Percentiles rank a stretch among this genome's conserved stretches.
Conservation (phyloP, 1,140 invertebrate genomes). For the Aporrectodea caliginosa region DNA sequence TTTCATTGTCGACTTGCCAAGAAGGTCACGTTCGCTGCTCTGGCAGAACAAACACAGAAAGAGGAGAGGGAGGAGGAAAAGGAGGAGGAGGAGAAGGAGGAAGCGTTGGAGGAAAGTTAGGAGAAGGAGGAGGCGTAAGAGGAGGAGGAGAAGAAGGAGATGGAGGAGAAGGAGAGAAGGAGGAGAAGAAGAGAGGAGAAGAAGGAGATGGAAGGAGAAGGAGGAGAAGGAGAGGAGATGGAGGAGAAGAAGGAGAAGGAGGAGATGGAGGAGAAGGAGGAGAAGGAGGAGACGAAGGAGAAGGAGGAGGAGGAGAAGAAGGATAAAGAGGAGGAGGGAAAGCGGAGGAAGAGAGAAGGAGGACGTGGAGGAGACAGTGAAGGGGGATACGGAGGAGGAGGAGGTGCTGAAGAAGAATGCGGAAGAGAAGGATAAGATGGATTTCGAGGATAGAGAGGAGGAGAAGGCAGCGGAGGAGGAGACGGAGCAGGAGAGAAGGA, state of each 20-base stretch:
- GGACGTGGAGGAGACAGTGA: not conserved
- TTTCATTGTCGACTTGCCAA: no score
- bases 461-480: no score
- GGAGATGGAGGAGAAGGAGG: no score
- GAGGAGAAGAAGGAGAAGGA: not conserved
- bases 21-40: not conserved
- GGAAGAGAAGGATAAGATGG: no score
- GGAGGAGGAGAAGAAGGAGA: not conserved
- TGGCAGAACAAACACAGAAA: not conserved
- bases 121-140: no score
- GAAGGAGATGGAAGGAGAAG: not conserved
- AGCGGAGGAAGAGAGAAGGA: not conserved
- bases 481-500: no score
- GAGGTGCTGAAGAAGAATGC: no score
- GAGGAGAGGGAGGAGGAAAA: not conserved
- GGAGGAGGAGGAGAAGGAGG: not conserved
- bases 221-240: not conserved
- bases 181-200: not conserved
- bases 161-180: not conserved
- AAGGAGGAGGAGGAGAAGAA: no score
- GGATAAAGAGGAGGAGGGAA: not conserved
- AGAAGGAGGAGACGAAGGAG: no score
- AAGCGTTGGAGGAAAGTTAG: no score
- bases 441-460: no score
- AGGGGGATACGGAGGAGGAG: no score